Conservation (phyloP, 2,888 invertebrate genomes). For the Cantharis rustica region DNA sequence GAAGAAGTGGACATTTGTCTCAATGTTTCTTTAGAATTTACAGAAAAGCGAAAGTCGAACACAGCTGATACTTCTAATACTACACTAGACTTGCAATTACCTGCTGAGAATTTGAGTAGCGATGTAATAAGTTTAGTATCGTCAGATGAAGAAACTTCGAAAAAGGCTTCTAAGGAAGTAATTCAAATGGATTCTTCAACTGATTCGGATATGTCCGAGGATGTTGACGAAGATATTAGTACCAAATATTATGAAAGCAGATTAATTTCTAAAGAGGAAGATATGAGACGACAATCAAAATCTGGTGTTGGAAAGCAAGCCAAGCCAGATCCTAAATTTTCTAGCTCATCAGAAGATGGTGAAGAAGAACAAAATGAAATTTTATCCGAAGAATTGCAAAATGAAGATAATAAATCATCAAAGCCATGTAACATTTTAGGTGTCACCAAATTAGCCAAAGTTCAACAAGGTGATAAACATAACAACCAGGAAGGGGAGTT, state of each 20-base stretch:
- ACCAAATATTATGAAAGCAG: background rate
- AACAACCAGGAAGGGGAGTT: background rate
- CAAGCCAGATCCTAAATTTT: background rate
- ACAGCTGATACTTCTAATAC: background rate
- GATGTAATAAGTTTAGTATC: background rate
- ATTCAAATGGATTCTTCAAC: background rate
- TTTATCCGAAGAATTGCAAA: background rate
- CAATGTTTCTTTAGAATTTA: slow-evolving; percentile 37
- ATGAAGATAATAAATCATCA: background rate
- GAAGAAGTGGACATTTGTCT: slow-evolving; percentile 43
- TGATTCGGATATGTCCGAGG: slow-evolving; percentile 13
- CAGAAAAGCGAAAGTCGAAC: background rate
- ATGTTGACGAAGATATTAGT: slow-evolving; percentile 7
- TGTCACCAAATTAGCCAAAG: background rate
- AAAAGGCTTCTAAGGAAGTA: background rate
- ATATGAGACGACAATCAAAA: background rate
- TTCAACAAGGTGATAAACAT: background rate
- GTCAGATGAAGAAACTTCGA: background rate
- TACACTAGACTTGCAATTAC: background rate
- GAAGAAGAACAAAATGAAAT: background rate
- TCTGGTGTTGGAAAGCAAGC: background rate
- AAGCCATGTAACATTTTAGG: background rate
- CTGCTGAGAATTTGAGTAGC: background rate
- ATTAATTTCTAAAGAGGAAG: background rate
- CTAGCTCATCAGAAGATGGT: background rate